These are phyloP conservation scores for Styela clava DNA, from an alignment of 23 tunicate genomes.

Conservation along the genomic window DNA sequence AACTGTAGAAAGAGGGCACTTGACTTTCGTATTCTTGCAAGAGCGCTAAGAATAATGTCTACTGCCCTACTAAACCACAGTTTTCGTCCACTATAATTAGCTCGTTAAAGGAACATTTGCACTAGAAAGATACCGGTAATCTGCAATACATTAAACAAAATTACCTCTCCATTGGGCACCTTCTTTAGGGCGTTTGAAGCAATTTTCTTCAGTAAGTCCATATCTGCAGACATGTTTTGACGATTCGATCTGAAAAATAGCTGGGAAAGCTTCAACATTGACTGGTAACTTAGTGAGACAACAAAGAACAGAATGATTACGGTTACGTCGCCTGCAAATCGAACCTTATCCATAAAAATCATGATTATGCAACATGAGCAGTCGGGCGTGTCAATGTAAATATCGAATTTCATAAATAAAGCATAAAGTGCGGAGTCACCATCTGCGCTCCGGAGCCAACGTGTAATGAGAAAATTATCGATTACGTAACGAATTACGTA, in stretches of 20 bases:
- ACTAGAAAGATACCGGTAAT: not conserved
- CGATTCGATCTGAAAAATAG: not conserved
- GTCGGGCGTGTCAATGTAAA: not conserved
- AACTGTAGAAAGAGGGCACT: no score
- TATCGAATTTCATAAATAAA: no score
- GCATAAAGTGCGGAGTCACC: no score
- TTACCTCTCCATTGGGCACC: conserved; percentile 64
- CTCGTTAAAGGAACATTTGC: no score
- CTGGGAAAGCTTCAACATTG: not conserved
- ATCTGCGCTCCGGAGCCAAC: no score
- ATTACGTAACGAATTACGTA: no score
- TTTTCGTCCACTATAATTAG: no score
- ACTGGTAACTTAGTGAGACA: not conserved
- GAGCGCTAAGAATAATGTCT: no score
- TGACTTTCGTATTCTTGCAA: no score
- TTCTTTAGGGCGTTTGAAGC: conserved; percentile 44
- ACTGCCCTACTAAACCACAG: no score
- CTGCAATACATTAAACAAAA: no score
- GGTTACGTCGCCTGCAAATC: not conserved
- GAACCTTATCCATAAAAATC: not conserved
- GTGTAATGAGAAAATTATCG: no score
- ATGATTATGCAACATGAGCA: conserved; percentile 10
- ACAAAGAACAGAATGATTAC: not conserved
- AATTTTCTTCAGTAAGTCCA: conserved; percentile 46
- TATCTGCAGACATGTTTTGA: not conserved